phyloP scores from a whole-genome alignment of 2,888 invertebrate genomes.

The Chrysodeixis includens region DNA sequence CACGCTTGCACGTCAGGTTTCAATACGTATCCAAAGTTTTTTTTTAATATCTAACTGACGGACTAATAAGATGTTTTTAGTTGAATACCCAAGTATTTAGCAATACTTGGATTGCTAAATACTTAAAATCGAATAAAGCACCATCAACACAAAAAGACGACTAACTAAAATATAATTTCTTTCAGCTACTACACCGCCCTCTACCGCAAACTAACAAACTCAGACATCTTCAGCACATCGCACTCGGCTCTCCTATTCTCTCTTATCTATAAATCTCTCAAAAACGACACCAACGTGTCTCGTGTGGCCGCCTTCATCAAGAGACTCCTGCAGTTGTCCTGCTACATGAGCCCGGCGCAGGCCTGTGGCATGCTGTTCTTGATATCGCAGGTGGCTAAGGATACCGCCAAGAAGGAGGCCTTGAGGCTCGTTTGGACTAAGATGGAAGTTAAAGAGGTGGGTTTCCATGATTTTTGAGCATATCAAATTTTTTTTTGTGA shows the following conservation, averaged over 20 bases:
- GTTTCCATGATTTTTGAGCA: background rate
- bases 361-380: conserved; percentile 95
- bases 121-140: too few species aligned
- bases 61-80: too few species aligned
- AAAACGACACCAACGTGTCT: conserved; percentile 92
- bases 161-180: background rate
- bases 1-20: too few species aligned
- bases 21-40: too few species aligned
- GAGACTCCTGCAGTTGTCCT: conserved; percentile 88
- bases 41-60: too few species aligned
- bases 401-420: conserved; percentile 75
- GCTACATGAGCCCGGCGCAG: conserved; percentile 93
- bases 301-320: conserved; percentile 96
- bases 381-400: conserved; percentile 91
- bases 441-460: conserved; percentile 74
- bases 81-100: too few species aligned
- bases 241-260: conserved; percentile 95
- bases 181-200: conserved; percentile 95
- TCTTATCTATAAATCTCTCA: conserved; percentile 95
- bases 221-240: conserved; percentile 91
- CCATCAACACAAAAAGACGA: background rate
- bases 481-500: too few species aligned
- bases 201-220: conserved; percentile 95
- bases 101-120: too few species aligned
- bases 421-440: conserved; percentile 75